phyloP scores from a whole-genome alignment of 2,113 vertebrate genomes.

The Scomber colias region DNA sequence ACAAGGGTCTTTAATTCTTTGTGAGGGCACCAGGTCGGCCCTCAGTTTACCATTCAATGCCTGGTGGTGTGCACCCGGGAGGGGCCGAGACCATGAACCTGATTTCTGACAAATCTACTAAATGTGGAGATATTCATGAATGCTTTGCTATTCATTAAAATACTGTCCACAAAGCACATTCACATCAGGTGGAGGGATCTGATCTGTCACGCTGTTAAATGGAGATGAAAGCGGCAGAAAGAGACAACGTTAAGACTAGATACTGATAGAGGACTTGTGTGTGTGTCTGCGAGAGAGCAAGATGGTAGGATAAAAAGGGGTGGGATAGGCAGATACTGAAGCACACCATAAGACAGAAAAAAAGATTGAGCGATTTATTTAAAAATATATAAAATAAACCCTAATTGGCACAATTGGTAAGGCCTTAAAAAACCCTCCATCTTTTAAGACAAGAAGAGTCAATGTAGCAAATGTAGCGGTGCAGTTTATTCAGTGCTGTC shows the following conservation, averaged over 20 bases:
- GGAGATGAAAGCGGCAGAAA: constrained; percentile 59
- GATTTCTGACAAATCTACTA: constrained; percentile 41
- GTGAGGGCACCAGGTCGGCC: constrained; percentile 21
- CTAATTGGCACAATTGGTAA: constrained; percentile 9
- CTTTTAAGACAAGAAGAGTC: constrained; percentile 9
- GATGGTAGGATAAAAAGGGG: constrained; percentile 44
- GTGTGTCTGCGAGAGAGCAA: background rate
- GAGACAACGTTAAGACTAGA: constrained; percentile 45
- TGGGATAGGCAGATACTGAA: constrained; percentile 11
- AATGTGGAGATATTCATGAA: constrained; percentile 49
- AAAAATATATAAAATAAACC: constrained; percentile 15
- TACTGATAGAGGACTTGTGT: constrained; percentile 20
- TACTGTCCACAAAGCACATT: constrained; percentile 55
- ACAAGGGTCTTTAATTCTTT: constrained; percentile 49
- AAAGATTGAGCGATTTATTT: constrained; percentile 1
- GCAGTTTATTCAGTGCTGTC: constrained; percentile 14
- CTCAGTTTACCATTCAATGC: constrained; percentile 43
- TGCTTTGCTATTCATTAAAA: constrained; percentile 55
- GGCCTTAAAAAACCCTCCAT: background rate
- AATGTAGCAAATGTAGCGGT: constrained; percentile 3
- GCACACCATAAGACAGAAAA: constrained; percentile 9
- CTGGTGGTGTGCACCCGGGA: constrained; percentile 13
- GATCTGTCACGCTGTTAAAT: constrained; percentile 50
- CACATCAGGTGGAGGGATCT: constrained; percentile 58
- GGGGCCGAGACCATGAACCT: constrained; percentile 40